These are phyloP conservation scores for Drosophila bunnanda DNA, from an alignment of 2,888 invertebrate species.

Conservation along the genomic window DNA sequence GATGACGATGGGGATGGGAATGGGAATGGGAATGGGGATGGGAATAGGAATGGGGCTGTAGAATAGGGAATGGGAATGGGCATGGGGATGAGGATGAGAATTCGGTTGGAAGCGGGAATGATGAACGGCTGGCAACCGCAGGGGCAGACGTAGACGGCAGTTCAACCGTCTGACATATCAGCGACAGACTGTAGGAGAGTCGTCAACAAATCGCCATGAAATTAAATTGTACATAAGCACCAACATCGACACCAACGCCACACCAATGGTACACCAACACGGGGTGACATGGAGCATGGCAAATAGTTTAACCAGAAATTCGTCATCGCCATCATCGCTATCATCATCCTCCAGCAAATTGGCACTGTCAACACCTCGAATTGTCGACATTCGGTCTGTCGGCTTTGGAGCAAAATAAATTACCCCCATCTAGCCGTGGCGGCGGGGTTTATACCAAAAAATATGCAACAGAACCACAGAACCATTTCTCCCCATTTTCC, in stretches of 20 bases:
- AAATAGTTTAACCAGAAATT: slow-evolving; percentile 79
- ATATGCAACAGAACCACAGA: slow-evolving; percentile 2
- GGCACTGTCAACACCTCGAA: slow-evolving; percentile 70
- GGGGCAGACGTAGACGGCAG: slow-evolving; percentile 22
- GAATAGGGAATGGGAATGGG: background rate
- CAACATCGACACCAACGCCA: slow-evolving; percentile 22
- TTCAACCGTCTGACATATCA: slow-evolving; percentile 38
- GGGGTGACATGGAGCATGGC: slow-evolving; percentile 42
- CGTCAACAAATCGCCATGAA: slow-evolving; percentile 74
- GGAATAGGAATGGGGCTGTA: too few relatives aligned
- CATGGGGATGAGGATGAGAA: slow-evolving; percentile 8
- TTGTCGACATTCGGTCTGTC: slow-evolving; percentile 27
- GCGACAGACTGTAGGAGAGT: slow-evolving; percentile 48
- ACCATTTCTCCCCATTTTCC: slow-evolving; percentile 10
- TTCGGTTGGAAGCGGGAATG: slow-evolving; percentile 59
- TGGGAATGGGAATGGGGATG: background rate
- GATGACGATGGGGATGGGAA: background rate
- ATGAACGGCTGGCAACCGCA: slow-evolving; percentile 73
- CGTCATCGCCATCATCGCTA: slow-evolving; percentile 65
- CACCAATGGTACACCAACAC: slow-evolving; percentile 42
- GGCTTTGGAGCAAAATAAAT: slow-evolving; percentile 48
- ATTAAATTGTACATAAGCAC: slow-evolving; percentile 70
- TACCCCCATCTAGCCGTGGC: slow-evolving; percentile 16
- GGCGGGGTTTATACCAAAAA: slow-evolving; percentile 30
- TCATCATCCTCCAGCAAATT: slow-evolving; percentile 52